phyloP scores from a whole-genome alignment of 1,140 invertebrate genomes.

The Drosophila auraria region DNA sequence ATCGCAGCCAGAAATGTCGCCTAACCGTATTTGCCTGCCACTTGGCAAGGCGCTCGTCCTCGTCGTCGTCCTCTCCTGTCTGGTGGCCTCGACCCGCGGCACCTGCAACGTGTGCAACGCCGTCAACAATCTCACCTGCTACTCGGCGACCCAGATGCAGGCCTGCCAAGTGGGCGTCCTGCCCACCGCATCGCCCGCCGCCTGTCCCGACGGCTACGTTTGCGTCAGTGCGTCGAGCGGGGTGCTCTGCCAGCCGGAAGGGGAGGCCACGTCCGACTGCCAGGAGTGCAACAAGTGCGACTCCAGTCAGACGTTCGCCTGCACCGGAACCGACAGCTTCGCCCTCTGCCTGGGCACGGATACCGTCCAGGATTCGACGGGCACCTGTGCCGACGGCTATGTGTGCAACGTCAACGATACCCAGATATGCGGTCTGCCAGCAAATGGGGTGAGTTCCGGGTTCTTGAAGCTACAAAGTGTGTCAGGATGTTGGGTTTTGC shows the following conservation, averaged over 20 bases:
- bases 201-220: conserved; percentile 65
- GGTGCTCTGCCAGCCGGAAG: conserved; percentile 53
- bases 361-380: conserved; percentile 37
- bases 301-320: conserved; percentile 63
- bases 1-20: conserved; percentile 30
- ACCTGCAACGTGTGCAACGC: conserved; percentile 68
- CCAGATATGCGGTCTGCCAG: conserved; percentile 60
- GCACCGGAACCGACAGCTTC: conserved; percentile 66
- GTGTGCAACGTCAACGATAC: conserved; percentile 62
- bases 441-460: conserved; percentile 46
- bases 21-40: conserved; percentile 14
- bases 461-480: background rate
- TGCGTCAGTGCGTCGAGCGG: conserved; percentile 53
- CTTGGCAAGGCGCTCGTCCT: conserved; percentile 10
- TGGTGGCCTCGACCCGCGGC: conserved; percentile 23
- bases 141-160: conserved; percentile 64
- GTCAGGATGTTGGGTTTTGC: background rate
- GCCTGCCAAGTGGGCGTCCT: conserved; percentile 53
- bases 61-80: conserved; percentile 6
- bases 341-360: conserved; percentile 68
- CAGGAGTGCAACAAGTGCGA: conserved; percentile 73
- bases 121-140: conserved; percentile 67
- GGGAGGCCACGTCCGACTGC: conserved; percentile 30
- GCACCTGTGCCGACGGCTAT: conserved; percentile 57
- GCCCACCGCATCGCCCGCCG: conserved; percentile 37